Conservation (phyloP, 2,797 vertebrate genomes). For the Phalanger gymnotis region DNA sequence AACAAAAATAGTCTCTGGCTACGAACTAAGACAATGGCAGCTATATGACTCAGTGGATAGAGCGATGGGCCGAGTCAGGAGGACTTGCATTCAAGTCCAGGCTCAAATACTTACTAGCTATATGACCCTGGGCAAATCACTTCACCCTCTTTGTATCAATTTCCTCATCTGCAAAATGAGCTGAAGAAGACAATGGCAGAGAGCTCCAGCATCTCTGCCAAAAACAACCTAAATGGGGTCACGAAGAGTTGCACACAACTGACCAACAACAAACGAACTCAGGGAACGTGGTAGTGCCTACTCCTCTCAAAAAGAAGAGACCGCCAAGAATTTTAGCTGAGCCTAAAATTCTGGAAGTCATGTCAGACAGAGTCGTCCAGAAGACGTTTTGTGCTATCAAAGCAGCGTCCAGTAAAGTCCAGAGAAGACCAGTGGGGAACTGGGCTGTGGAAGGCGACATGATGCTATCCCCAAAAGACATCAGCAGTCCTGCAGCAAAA, state of each 20-base stretch:
- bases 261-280: neutral
- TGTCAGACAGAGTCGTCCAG: neutral
- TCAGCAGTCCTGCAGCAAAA: neutral
- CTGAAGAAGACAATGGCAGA: too few relatives aligned
- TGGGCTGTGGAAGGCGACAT: neutral
- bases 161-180: too few relatives aligned
- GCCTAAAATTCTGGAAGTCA: neutral
- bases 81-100: too few relatives aligned
- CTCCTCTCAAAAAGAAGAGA: neutral
- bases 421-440: neutral
- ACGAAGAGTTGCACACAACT: too few relatives aligned
- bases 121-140: too few relatives aligned
- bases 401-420: neutral
- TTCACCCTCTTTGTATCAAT: too few relatives aligned
- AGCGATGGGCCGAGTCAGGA: too few relatives aligned
- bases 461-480: neutral
- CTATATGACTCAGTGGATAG: too few relatives aligned
- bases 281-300: neutral
- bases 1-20: neutral
- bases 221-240: too few relatives aligned
- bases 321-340: neutral
- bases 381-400: neutral
- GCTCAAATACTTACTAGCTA: too few relatives aligned
- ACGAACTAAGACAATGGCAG: neutral
- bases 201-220: too few relatives aligned